phyloP scores from a whole-genome alignment of 2,797 vertebrate genomes.

The Diplodus puntazzo region DNA sequence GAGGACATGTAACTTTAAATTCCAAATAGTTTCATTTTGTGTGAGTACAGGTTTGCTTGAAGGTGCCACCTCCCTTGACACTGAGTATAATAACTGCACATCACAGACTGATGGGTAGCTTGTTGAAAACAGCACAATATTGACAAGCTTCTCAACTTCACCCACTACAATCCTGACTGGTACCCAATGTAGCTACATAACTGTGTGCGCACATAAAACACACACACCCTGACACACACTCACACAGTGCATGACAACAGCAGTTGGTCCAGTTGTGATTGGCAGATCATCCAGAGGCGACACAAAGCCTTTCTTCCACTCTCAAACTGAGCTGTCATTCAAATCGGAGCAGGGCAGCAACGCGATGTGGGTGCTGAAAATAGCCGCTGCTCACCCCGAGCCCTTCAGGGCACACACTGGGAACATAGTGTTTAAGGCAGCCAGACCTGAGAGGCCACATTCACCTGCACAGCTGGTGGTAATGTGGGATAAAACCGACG shows the following conservation, averaged over 20 bases:
- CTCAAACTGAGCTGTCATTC: constrained; percentile 75
- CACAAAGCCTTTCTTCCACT: constrained; percentile 67
- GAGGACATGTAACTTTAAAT: too few species aligned
- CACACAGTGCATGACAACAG: constrained; percentile 45
- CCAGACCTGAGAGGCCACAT: constrained; percentile 30
- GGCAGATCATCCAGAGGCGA: constrained; percentile 75
- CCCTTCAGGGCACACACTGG: constrained; percentile 53
- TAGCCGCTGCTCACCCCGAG: constrained; percentile 64
- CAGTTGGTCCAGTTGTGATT: constrained; percentile 65
- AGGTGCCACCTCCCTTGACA: neutral
- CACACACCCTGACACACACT: constrained; percentile 16
- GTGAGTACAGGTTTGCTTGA: neutral
- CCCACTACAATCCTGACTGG: constrained; percentile 6
- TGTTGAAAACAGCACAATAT: constrained; percentile 19
- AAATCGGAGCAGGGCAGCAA: constrained; percentile 41
- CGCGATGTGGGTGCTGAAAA: constrained; percentile 60
- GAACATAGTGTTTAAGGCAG: constrained; percentile 46
- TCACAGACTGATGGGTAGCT: constrained; percentile 3
- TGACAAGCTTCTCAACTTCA: constrained; percentile 23
- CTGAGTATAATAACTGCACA: neutral
- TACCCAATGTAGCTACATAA: constrained; percentile 1
- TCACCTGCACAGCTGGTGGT: constrained; percentile 28
- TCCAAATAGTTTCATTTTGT: neutral
- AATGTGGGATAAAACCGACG: constrained; percentile 6
- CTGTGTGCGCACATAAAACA: neutral